These are phyloP conservation scores for Polypedilum vanderplanki DNA, from an alignment of 1,140 invertebrate species.

Conservation along the genomic window DNA sequence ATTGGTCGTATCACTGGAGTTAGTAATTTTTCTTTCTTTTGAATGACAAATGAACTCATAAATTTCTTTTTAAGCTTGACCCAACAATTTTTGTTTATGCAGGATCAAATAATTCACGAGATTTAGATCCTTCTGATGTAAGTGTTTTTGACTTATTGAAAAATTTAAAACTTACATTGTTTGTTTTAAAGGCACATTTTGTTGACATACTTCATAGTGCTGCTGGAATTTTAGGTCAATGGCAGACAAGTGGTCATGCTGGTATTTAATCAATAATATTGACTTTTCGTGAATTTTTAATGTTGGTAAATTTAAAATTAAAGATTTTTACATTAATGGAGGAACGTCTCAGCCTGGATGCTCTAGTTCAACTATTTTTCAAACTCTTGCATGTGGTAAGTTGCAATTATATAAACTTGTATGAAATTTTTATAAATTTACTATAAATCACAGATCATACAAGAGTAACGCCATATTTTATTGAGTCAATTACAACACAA, in stretches of 20 bases:
- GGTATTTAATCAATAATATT: too few relatives aligned
- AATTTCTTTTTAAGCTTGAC: constrained; percentile 48
- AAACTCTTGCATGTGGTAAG: constrained; percentile 68
- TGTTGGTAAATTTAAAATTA: too few relatives aligned
- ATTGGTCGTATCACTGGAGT: constrained; percentile 70
- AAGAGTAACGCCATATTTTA: constrained; percentile 80
- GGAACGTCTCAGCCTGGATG: constrained; percentile 83
- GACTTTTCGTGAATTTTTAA: too few relatives aligned
- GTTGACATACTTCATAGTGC: constrained; percentile 86
- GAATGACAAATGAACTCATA: too few relatives aligned
- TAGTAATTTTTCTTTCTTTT: too few relatives aligned
- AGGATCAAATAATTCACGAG: constrained; percentile 67
- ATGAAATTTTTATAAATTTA: background rate
- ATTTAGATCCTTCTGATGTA: constrained; percentile 69
- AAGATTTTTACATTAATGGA: constrained; percentile 83
- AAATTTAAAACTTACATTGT: background rate
- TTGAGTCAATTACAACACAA: constrained; percentile 72
- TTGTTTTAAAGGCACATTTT: constrained; percentile 59
- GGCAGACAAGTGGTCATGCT: constrained; percentile 78
- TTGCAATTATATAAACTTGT: background rate
- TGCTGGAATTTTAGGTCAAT: constrained; percentile 73
- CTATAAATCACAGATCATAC: constrained; percentile 53
- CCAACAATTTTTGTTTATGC: constrained; percentile 77
- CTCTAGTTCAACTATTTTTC: constrained; percentile 65
- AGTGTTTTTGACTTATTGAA: background rate